Conservation (phyloP, 2,113 vertebrate genomes). For the Strix aluco region DNA sequence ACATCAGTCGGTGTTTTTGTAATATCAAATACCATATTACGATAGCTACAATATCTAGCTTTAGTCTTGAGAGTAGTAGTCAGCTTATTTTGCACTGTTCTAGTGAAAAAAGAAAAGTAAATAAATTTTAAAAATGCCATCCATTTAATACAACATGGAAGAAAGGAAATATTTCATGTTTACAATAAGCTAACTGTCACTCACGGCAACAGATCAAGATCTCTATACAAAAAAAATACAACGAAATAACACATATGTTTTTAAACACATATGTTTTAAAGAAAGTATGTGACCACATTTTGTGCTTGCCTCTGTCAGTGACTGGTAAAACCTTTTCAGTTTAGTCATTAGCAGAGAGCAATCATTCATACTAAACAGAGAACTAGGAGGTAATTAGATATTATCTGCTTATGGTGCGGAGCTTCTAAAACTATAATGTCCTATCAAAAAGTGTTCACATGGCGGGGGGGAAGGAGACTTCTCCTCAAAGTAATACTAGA, state of each 20-base stretch:
- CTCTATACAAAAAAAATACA: background rate
- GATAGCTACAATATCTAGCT: background rate
- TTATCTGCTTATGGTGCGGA: constrained; percentile 5
- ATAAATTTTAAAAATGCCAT: background rate
- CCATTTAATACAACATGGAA: background rate
- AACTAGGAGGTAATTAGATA: constrained; percentile 28
- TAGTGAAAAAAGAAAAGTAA: background rate
- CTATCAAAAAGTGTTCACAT: constrained; percentile 28
- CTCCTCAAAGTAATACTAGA: constrained; percentile 15
- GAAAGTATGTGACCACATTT: background rate
- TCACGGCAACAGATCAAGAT: background rate
- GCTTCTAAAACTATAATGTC: constrained; percentile 37
- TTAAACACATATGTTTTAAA: background rate
- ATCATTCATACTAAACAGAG: constrained; percentile 29
- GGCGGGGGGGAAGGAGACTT: background rate
- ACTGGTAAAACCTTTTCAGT: background rate
- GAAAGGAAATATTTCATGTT: background rate
- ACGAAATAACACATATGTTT: background rate
- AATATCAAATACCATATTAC: background rate
- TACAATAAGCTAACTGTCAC: background rate
- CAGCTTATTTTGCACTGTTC: background rate
- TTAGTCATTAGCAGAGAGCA: background rate
- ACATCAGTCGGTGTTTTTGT: background rate
- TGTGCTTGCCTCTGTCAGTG: background rate
- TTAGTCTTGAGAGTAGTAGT: background rate